A percentile compares a stretch with the other conserved stretches of the same genome.
phyloP scores from a whole-genome alignment of 2,113 vertebrate genomes.

The Campylorhamphus procurvoides region DNA sequence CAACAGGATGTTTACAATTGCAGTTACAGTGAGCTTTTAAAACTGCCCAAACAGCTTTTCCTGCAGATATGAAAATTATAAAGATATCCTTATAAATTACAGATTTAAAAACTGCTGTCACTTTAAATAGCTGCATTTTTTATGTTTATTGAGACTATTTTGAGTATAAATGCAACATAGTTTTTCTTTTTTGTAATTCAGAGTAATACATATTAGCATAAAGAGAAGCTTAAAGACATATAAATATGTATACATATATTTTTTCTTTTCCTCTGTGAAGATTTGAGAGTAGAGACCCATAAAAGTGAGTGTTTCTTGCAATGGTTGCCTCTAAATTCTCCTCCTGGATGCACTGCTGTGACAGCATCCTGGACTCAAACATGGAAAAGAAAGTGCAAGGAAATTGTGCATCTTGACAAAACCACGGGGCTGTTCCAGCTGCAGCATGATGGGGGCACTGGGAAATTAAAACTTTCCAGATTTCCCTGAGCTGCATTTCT shows the following conservation, averaged over 20 bases:
- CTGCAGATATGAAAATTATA: slow-evolving; percentile 23
- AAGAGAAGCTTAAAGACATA: background rate
- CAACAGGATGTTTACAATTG: slow-evolving; percentile 38
- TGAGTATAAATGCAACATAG: background rate
- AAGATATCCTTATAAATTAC: slow-evolving; percentile 37
- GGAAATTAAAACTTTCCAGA: slow-evolving; percentile 72
- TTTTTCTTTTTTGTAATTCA: background rate
- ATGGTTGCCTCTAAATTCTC: background rate
- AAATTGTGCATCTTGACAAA: slow-evolving; percentile 16
- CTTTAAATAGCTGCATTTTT: slow-evolving; percentile 10
- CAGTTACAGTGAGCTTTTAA: slow-evolving; percentile 29
- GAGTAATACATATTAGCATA: background rate
- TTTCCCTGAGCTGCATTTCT: slow-evolving; percentile 59
- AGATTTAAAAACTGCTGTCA: slow-evolving; percentile 4
- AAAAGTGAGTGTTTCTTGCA: slow-evolving; percentile 4
- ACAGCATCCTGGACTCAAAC: background rate
- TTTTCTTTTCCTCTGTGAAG: slow-evolving; percentile 7
- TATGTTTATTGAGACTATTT: slow-evolving; percentile 4
- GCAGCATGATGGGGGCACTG: slow-evolving; percentile 41
- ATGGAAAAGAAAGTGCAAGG: background rate
- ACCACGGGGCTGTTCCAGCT: slow-evolving; percentile 34
- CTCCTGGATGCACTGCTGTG: background rate
- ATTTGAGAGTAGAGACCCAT: background rate
- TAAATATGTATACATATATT: background rate
- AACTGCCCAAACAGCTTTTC: slow-evolving; percentile 35